Base-by-base conservation (phyloP, 2,888 invertebrate genomes). In the Chouioia cunea region DNA sequence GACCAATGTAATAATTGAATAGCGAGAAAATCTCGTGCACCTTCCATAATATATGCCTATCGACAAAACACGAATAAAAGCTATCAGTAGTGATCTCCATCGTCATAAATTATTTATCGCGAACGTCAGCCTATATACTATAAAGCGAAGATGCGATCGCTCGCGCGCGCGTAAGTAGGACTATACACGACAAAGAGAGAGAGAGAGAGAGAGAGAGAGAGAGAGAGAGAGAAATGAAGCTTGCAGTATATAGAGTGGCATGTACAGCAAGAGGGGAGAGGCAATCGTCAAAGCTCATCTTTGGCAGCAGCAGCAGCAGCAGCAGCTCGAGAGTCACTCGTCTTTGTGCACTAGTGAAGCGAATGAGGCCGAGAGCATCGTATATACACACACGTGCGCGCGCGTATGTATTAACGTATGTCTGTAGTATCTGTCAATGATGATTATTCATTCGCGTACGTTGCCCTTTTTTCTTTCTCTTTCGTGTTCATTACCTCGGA, bases 271-370 rank as follows among this genome's bases (percentile, higher is more conserved):
- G 46, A 57, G 54, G 20, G 48, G 56, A 4, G 44, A 57, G 56
- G 69, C 52, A 69, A 63, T 69, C 69, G 52, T 63, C 69, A 64
- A 69, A 58, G 64, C 47, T 64, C 69, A 64, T 64, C 64, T 69
- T 58, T 64, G 27, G 52, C 27, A 36, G 22, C 16, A 16, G 43
- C 18, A 43, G 43, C 23, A 50, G 2, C 27, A 54, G 36, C 2
- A 22, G 50, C 43, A 36, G 48, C 63, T 69, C 63, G 57, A 69
- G 63, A 52, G 68, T 50, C 52, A 63, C 68, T 69, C 63, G 63
- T 50, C 62, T 54, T 56, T 63, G 63, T 46, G 50, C 3, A 50
- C 57, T 69, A 20, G 53, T 14, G 56, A 2, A 22, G 65, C 64
- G 64, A 69, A 69, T 43, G 69, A 63, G 69, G 52, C 48, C 68